phyloP scores from a whole-genome alignment of 1,140 invertebrate genomes.

The Gryon sp. region DNA sequence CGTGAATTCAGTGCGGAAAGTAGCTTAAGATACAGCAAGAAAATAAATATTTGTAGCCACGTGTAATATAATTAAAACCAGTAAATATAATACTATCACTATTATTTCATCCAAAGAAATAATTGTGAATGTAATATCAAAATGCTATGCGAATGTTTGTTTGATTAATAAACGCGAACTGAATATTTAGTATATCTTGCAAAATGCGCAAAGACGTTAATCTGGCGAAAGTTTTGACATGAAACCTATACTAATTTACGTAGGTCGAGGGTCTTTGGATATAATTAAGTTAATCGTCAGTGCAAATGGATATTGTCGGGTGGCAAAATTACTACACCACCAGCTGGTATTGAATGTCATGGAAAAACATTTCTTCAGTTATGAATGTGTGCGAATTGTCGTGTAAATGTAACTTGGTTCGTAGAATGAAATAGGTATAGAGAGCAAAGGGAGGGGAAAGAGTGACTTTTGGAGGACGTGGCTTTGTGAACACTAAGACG shows the following conservation, averaged over 20 bases:
- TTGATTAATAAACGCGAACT: too few species aligned
- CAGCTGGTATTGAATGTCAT: constrained; percentile 7
- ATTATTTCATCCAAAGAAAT: too few species aligned
- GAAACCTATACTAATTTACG: constrained; percentile 38
- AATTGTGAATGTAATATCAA: too few species aligned
- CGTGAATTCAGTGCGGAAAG: too few species aligned
- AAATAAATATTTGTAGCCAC: too few species aligned
- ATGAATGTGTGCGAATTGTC: constrained; percentile 23
- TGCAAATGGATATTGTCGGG: constrained; percentile 66
- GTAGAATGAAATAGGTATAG: too few species aligned
- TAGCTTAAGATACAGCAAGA: too few species aligned
- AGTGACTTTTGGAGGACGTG: too few species aligned
- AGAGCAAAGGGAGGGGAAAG: constrained; percentile 30
- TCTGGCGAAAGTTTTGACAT: constrained; percentile 15
- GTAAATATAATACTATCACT: too few species aligned
- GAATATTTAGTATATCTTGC: too few species aligned
- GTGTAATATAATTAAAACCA: too few species aligned
- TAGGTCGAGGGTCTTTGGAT: not conserved
- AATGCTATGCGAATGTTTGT: too few species aligned
- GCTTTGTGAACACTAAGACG: constrained; percentile 50
- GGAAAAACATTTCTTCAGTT: constrained; percentile 54
- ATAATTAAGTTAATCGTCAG: constrained; percentile 70
- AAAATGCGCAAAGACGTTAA: constrained; percentile 26
- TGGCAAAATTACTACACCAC: constrained; percentile 14
- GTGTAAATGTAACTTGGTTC: constrained; percentile 62